phyloP scores from a whole-genome alignment of 2,888 invertebrate species.

The Drosophila subsilvestris region DNA sequence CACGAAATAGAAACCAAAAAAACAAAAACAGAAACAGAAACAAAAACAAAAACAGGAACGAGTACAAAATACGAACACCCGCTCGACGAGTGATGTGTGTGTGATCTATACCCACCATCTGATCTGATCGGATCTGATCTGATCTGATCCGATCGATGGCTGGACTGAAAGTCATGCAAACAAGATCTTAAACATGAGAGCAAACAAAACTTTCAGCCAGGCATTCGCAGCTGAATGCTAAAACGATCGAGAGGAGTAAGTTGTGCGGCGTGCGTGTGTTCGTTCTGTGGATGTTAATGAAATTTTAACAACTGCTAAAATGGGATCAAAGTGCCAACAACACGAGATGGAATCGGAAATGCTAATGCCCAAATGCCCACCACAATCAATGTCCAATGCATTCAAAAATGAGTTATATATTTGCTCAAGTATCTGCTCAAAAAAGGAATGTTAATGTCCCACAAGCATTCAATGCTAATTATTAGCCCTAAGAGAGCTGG shows the following conservation, averaged over 20 bases:
- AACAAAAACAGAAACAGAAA: not conserved
- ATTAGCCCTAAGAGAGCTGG: not conserved
- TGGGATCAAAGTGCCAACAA: constrained; percentile 2
- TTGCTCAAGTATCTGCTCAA: not conserved
- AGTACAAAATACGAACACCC: not conserved
- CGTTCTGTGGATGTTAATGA: constrained; percentile 24
- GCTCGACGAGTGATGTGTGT: not conserved
- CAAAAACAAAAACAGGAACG: not conserved
- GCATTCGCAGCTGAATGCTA: constrained; percentile 53
- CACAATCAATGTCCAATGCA: no score
- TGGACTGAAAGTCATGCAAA: constrained; percentile 2
- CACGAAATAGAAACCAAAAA: constrained; percentile 2
- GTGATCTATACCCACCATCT: no score
- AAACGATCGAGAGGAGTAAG: constrained; percentile 30
- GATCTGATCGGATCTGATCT: no score
- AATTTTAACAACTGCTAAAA: constrained; percentile 35
- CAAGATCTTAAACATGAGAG: constrained; percentile 15
- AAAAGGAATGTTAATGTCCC: not conserved
- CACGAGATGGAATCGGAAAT: no score
- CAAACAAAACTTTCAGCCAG: constrained; percentile 32
- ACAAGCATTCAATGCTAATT: not conserved
- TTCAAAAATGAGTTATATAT: not conserved
- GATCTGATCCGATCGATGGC: not conserved
- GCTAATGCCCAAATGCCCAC: not conserved
- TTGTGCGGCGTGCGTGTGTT: not conserved